Evolutionary conservation across 2,888 invertebrate species (phyloP).

Genomic region (Dynastes tityus): DNA sequence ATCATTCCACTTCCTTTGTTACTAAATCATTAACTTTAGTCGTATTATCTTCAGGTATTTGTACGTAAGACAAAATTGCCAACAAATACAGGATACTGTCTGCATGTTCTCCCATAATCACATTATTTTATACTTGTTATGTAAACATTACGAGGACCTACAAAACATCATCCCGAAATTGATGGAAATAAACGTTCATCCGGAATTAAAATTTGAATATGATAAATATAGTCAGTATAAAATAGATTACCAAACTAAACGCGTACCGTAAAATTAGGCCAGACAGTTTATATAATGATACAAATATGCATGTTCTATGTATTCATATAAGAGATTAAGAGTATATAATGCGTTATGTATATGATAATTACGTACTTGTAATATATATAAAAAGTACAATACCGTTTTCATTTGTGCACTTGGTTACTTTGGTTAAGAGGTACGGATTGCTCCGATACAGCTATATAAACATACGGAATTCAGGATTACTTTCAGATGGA

Average conservation of each 20-base stretch:
- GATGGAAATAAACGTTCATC: not conserved
- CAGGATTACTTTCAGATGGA: not conserved
- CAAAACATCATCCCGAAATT: constrained; percentile 29
- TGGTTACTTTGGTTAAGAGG: not conserved
- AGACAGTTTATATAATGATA: constrained; percentile 7
- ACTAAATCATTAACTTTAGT: constrained; percentile 3
- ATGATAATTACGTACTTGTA: constrained; percentile 32
- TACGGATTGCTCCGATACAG: not conserved
- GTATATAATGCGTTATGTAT: constrained; percentile 13
- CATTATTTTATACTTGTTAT: constrained; percentile 41
- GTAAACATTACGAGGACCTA: constrained; percentile 25
- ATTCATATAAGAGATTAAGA: not conserved
- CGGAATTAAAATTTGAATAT: constrained; percentile 5
- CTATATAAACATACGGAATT: not conserved
- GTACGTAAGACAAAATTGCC: constrained; percentile 34
- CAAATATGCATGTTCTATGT: constrained; percentile 26
- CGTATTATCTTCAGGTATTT: not conserved
- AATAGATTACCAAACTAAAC: not conserved
- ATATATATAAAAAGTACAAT: constrained; percentile 33
- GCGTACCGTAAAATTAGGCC: constrained; percentile 27
- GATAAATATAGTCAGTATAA: constrained; percentile 5
- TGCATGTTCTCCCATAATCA: constrained; percentile 44
- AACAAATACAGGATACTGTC: constrained; percentile 31
- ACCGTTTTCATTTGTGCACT: constrained; percentile 16
- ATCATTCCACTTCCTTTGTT: not conserved